Conservation (phyloP, 2,113 vertebrate species). For the Perccottus glenii region DNA sequence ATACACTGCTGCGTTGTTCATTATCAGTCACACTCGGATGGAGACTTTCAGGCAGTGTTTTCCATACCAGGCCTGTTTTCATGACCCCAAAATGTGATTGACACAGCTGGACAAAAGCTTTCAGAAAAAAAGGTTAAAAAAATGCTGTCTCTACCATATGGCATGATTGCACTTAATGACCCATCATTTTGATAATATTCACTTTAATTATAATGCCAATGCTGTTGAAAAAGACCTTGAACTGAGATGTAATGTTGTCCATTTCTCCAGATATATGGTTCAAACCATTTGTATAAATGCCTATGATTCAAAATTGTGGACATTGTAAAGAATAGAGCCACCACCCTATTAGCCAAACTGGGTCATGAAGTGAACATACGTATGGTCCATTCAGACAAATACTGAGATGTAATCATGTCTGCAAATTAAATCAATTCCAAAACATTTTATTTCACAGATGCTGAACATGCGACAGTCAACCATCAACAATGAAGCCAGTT, state of each 20-base stretch:
- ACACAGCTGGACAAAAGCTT: background rate
- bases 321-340: too few species aligned
- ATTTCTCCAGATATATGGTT: too few species aligned
- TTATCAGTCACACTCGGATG: slow-evolving; percentile 15
- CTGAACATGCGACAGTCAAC: slow-evolving; percentile 7
- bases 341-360: too few species aligned
- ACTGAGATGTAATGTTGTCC: too few species aligned
- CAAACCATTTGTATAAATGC: too few species aligned
- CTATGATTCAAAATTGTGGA: too few species aligned
- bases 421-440: background rate
- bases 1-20: slow-evolving; percentile 68
- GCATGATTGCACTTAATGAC: background rate
- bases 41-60: slow-evolving; percentile 15
- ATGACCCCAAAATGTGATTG: slow-evolving; percentile 5
- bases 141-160: background rate
- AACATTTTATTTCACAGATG: slow-evolving; percentile 9
- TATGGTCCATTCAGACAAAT: too few species aligned
- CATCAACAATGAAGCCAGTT: slow-evolving; percentile 9
- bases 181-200: too few species aligned
- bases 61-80: slow-evolving; percentile 34
- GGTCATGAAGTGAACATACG: background rate
- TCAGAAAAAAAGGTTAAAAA: background rate
- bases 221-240: too few species aligned
- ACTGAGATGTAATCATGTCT: too few species aligned
- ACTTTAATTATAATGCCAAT: too few species aligned